A percentile compares a stretch with the other conserved stretches of the same genome.
Conservation (phyloP, 2,797 vertebrate species). For the Macrochelys suwanniensis region DNA sequence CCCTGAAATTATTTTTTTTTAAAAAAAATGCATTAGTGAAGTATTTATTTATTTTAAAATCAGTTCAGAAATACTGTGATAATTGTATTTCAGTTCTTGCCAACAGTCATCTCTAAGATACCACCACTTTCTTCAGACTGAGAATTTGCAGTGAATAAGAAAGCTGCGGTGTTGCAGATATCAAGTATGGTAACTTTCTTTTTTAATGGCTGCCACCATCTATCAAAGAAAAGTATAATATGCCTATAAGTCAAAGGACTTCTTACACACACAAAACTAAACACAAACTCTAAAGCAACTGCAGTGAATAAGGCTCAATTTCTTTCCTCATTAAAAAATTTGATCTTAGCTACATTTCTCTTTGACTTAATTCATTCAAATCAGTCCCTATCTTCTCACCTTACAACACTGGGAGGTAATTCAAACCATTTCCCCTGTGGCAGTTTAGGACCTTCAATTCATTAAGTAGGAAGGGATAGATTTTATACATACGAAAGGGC, state of each 20-base stretch:
- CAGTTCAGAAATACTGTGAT: not conserved
- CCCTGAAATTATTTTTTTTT: slow-evolving; percentile 81
- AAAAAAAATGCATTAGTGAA: not conserved
- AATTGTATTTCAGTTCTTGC: not conserved
- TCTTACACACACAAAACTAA: not conserved
- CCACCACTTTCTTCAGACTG: not conserved
- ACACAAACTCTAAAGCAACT: not conserved
- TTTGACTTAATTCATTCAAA: not conserved
- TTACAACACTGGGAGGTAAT: not conserved
- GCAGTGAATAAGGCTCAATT: not conserved
- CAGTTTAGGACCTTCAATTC: not conserved
- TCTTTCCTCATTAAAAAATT: not conserved
- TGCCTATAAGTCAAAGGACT: not conserved
- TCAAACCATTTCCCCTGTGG: not conserved
- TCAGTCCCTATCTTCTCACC: not conserved
- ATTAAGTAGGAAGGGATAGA: not conserved
- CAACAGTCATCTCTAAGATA: not conserved
- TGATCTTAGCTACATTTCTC: not conserved
- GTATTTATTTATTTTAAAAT: not conserved
- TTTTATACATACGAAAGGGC: not conserved
- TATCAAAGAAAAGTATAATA: not conserved
- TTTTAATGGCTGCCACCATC: not conserved
- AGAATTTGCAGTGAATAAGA: not conserved
- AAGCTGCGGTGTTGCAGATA: not conserved
- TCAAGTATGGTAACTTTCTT: not conserved